Conservation (phyloP, 2,113 vertebrate species). For the Stomatorhinus ivindoensis region DNA sequence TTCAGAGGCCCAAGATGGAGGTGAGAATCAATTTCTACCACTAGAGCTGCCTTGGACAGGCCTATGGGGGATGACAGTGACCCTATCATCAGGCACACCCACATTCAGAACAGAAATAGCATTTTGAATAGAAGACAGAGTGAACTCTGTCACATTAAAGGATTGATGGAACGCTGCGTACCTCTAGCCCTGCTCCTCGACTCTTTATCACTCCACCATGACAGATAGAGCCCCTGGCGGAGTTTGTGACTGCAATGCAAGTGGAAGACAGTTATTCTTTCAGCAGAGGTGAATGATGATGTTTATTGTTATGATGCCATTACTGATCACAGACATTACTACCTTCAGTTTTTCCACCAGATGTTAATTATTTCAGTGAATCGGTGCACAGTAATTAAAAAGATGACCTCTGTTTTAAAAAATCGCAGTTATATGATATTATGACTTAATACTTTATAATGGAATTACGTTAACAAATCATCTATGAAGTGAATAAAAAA, state of each 20-base stretch:
- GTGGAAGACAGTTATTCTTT: not conserved
- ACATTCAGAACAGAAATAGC: conserved; percentile 26
- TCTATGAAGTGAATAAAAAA: conserved; percentile 11
- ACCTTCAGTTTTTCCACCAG: conserved; percentile 18
- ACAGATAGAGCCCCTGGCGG: not conserved
- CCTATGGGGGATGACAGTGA: not conserved
- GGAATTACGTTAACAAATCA: conserved; percentile 3
- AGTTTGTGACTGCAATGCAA: not conserved
- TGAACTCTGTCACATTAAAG: not conserved
- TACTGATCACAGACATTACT: conserved; percentile 7
- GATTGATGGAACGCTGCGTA: conserved; percentile 10
- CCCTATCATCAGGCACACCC: not conserved
- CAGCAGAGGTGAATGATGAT: not conserved
- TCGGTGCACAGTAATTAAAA: conserved; percentile 25
- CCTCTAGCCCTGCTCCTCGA: not conserved
- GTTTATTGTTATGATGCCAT: not conserved
- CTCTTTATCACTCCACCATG: not conserved
- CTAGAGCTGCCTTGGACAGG: conserved; percentile 5
- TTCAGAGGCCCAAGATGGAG: conserved; percentile 34
- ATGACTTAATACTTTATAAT: conserved; percentile 27
- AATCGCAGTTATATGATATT: conserved; percentile 21
- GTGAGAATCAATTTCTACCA: conserved; percentile 21
- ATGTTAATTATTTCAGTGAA: conserved; percentile 24
- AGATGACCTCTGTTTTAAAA: conserved; percentile 31
- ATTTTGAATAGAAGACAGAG: conserved; percentile 21